Evolutionary conservation across 2,797 vertebrate species (phyloP).

Genomic region (Xiphophorus birchmanni): DNA sequence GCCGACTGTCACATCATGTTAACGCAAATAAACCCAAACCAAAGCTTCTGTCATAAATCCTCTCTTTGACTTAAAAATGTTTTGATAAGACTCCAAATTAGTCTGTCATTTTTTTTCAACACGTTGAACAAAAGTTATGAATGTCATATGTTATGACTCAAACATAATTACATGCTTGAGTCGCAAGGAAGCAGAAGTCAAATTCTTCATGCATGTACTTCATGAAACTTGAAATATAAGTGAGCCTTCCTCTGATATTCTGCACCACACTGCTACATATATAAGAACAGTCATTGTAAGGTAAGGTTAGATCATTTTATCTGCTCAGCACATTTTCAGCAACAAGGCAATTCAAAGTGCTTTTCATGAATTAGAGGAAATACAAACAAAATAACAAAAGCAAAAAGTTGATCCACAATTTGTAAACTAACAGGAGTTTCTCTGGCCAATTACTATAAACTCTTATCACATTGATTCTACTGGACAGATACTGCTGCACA

Average conservation of each 20-base stretch:
- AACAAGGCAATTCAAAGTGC: no score
- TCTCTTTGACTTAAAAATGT: not conserved
- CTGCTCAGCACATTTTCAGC: no score
- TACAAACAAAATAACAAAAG: no score
- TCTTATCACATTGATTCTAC: slow-evolving; percentile 1
- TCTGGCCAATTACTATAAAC: slow-evolving; percentile 2
- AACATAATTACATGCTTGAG: not conserved
- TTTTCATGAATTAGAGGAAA: no score
- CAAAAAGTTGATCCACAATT: no score
- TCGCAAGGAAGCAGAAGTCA: not conserved
- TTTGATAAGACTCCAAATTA: not conserved
- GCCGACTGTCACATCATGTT: not conserved
- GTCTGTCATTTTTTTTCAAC: no score
- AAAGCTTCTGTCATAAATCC: not conserved
- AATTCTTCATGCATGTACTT: not conserved
- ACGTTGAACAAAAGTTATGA: no score
- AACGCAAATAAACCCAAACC: not conserved
- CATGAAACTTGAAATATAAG: not conserved
- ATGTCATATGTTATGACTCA: no score
- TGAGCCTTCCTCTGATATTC: not conserved
- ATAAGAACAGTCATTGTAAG: not conserved
- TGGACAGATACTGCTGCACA: slow-evolving; percentile 15
- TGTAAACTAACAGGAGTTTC: no score
- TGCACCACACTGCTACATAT: not conserved
- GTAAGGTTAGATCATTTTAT: no score